These are phyloP conservation scores for Blastobasis lacticolella DNA, from an alignment of 2,888 invertebrate species.

Conservation along the genomic window DNA sequence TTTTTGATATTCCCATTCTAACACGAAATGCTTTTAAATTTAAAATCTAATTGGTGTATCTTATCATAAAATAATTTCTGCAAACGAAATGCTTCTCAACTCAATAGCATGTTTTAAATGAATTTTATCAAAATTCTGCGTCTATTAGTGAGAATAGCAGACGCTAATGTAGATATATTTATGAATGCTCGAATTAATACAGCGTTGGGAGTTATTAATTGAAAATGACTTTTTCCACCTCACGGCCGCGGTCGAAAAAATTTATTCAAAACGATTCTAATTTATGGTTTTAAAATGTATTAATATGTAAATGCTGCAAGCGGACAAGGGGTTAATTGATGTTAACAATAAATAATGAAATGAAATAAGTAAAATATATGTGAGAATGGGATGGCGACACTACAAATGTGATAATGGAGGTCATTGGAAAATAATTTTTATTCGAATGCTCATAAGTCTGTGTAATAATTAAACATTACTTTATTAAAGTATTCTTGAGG, in stretches of 20 bases:
- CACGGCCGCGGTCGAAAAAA: slow-evolving; percentile 15
- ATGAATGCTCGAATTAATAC: slow-evolving; percentile 2
- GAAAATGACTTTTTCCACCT: slow-evolving; percentile 40
- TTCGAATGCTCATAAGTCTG: slow-evolving; percentile 34
- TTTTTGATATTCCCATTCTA: no score
- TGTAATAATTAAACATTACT: slow-evolving; percentile 24
- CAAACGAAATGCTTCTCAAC: no score
- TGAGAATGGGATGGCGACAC: slow-evolving; percentile 37
- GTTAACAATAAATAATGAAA: slow-evolving; percentile 53
- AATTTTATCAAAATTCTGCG: no score
- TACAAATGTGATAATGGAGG: slow-evolving; percentile 40
- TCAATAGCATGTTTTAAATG: no score
- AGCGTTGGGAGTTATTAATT: slow-evolving; percentile 44
- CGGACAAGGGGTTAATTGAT: slow-evolving; percentile 55
- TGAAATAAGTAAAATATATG: slow-evolving; percentile 23
- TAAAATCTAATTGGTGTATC: no score
- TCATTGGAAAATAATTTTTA: slow-evolving; percentile 36
- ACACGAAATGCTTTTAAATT: no score
- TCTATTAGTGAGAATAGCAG: no score
- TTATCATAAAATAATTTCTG: no score
- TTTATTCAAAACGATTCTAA: slow-evolving; percentile 34
- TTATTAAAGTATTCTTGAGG: not conserved
- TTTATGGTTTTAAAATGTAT: slow-evolving; percentile 49
- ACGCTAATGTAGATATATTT: no score
- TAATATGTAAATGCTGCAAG: slow-evolving; percentile 47